phyloP scores from a whole-genome alignment of 2,113 vertebrate genomes.

The Entelurus aequoreus region DNA sequence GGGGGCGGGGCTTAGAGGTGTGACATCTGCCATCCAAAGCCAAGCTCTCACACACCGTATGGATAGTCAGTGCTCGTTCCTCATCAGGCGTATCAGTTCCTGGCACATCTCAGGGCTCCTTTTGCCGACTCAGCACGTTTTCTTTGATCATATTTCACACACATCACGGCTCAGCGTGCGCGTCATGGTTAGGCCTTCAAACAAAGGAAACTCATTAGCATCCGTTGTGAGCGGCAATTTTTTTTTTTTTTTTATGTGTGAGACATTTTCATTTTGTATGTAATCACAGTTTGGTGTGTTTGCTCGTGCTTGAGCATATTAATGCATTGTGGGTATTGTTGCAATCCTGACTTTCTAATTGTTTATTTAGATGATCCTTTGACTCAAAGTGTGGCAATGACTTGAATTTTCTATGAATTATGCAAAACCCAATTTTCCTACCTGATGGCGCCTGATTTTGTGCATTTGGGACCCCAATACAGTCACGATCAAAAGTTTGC shows the following conservation, averaged over 20 bases:
- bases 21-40: constrained; percentile 72
- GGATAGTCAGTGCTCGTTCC: too few species aligned
- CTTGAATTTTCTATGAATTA: too few species aligned
- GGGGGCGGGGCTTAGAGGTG: constrained; percentile 56
- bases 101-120: constrained; percentile 35
- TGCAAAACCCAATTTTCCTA: too few species aligned
- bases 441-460: too few species aligned
- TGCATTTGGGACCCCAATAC: too few species aligned
- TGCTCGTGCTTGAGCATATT: constrained; percentile 14
- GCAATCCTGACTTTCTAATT: constrained; percentile 46
- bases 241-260: constrained; percentile 22
- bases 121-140: constrained; percentile 46
- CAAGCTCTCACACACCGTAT: constrained; percentile 17
- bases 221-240: constrained; percentile 28
- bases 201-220: constrained; percentile 53
- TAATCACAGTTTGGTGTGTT: constrained; percentile 40
- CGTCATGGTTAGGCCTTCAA: constrained; percentile 39
- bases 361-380: constrained; percentile 24
- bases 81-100: constrained; percentile 4
- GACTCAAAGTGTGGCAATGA: constrained; percentile 14
- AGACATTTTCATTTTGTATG: constrained; percentile 8
- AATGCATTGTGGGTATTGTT: constrained; percentile 15
- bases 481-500: too few species aligned
- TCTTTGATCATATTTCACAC: constrained; percentile 53
- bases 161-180: constrained; percentile 43